phyloP scores from a whole-genome alignment of 2,113 vertebrate genomes.

The Pygoscelis antarcticus region DNA sequence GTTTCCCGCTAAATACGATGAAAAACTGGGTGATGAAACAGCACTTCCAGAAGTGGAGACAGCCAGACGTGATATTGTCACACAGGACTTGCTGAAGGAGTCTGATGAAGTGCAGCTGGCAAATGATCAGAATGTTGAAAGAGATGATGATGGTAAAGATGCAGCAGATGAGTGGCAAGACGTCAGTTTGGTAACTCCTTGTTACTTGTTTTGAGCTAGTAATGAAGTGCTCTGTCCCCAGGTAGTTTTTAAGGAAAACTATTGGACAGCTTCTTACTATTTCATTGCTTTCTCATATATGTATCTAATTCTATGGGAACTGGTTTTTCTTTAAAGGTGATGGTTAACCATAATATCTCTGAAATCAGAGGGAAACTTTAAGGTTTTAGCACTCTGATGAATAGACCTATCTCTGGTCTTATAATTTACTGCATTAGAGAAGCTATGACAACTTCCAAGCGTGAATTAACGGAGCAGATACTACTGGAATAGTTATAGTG shows the following conservation, averaged over 20 bases:
- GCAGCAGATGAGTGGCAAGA: conserved; percentile 83
- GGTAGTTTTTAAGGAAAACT: neutral
- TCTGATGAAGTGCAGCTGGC: neutral
- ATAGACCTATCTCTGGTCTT: neutral
- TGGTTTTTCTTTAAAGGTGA: neutral
- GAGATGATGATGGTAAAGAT: neutral
- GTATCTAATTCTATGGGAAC: neutral
- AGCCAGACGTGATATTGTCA: neutral
- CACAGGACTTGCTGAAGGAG: neutral
- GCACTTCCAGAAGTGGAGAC: neutral
- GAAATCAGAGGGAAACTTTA: neutral
- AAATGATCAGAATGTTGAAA: neutral
- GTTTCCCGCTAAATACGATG: neutral
- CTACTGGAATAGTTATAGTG: neutral
- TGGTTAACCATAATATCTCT: neutral
- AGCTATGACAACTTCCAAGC: neutral
- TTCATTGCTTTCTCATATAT: neutral
- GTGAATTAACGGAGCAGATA: neutral
- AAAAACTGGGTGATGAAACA: neutral
- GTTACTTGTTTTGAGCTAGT: neutral
- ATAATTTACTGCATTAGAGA: neutral
- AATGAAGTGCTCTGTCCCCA: neutral
- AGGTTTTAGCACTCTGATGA: neutral
- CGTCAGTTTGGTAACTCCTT: conserved; percentile 79
- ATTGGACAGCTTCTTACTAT: neutral